Percentiles rank a stretch among this genome's conserved stretches.
Conservation (phyloP, 2,113 vertebrate species). For the Dermatemys mawii region DNA sequence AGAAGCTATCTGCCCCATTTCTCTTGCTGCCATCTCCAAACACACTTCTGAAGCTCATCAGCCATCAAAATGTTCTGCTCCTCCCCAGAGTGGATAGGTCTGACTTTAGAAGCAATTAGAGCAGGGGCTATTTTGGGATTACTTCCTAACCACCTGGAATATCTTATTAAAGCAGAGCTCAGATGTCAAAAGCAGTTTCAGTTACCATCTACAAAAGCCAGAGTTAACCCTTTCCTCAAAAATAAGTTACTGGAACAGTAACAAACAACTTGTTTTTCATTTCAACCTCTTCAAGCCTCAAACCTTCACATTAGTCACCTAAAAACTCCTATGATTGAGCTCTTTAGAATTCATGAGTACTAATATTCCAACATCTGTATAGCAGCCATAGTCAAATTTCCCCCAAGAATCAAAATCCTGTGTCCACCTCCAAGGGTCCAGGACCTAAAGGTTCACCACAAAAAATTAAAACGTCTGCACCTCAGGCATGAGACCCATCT, state of each 20-base stretch:
- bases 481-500: background rate
- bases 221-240: conserved; percentile 69
- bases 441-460: background rate
- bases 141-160: conserved; percentile 80
- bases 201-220: conserved; percentile 59
- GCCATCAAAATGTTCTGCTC: conserved; percentile 14
- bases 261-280: background rate
- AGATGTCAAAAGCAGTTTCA: conserved; percentile 80
- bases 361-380: background rate
- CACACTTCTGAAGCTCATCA: conserved; percentile 33
- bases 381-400: background rate
- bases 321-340: background rate
- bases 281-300: background rate
- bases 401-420: background rate
- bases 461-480: background rate
- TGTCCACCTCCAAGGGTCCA: background rate
- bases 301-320: background rate
- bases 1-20: background rate
- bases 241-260: background rate
- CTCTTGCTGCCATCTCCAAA: background rate
- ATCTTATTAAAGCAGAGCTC: conserved; percentile 81
- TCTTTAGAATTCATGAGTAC: background rate
- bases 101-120: conserved; percentile 76
- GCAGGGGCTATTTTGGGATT: conserved; percentile 81
- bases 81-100: conserved; percentile 42